Evolutionary conservation across 2,888 invertebrate genomes (phyloP).

Genomic region (Napeogenes inachia): DNA sequence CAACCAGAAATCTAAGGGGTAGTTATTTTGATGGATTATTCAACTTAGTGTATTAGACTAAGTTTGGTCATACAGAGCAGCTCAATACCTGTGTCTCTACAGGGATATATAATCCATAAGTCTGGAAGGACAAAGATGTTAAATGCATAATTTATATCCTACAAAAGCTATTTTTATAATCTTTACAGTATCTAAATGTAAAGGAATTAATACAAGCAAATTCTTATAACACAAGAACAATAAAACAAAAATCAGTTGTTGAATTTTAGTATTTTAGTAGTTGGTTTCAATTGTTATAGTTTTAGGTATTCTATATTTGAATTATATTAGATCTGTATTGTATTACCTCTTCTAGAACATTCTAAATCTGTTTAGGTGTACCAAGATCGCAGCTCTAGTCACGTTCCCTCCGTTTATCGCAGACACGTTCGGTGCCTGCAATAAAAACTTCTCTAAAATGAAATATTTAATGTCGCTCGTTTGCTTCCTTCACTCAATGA

Average conservation of each 20-base stretch:
- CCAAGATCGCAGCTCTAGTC: conserved; percentile 54
- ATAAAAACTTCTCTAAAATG: conserved; percentile 77
- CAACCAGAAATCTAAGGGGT: conserved; percentile 47
- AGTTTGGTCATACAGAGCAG: conserved; percentile 46
- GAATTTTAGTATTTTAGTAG: too few relatives aligned
- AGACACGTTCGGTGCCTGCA: conserved; percentile 69
- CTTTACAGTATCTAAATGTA: too few relatives aligned
- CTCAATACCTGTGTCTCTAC: conserved; percentile 42
- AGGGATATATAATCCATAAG: conserved; percentile 27
- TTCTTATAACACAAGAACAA: too few relatives aligned
- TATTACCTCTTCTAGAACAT: conserved; percentile 37
- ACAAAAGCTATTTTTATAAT: too few relatives aligned
- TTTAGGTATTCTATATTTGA: too few relatives aligned
- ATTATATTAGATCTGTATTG: too few relatives aligned
- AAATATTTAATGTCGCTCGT: conserved; percentile 71
- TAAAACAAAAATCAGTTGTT: too few relatives aligned
- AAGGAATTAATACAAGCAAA: too few relatives aligned
- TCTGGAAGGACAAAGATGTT: conserved; percentile 16
- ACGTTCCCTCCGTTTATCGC: conserved; percentile 69
- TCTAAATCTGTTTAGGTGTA: conserved; percentile 21
- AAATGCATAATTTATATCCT: neutral
- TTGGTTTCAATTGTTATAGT: too few relatives aligned
- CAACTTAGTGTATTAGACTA: conserved; percentile 57
- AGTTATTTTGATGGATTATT: conserved; percentile 47
- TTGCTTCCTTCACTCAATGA: conserved; percentile 50